Percentiles rank a stretch among this genome's conserved stretches.
phyloP scores from a whole-genome alignment of 2,113 vertebrate species.

The Trachemys scripta region DNA sequence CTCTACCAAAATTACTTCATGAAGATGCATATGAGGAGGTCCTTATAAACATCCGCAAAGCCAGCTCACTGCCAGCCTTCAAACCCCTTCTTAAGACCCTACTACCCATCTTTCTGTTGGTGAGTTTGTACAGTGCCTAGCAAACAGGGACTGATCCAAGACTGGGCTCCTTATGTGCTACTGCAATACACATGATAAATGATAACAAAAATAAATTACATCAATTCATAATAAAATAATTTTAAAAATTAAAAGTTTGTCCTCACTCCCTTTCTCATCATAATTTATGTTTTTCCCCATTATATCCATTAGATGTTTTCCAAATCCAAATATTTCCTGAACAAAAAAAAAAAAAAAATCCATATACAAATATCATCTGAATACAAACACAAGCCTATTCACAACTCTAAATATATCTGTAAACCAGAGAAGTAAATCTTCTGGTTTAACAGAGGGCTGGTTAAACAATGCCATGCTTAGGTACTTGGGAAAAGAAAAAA shows the following conservation, averaged over 20 bases:
- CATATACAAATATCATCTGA: not conserved
- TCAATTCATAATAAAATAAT: not conserved
- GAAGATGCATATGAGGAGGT: not conserved
- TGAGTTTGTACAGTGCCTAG: not conserved
- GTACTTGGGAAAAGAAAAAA: not conserved
- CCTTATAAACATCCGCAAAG: not conserved
- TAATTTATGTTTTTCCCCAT: not conserved
- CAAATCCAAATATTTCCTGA: not conserved
- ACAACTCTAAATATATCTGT: not conserved
- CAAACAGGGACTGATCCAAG: not conserved
- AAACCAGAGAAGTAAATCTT: not conserved
- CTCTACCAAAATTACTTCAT: not conserved
- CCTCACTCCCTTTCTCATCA: not conserved
- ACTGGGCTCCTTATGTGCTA: not conserved
- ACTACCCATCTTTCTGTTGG: not conserved
- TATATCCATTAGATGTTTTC: not conserved
- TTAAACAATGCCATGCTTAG: not conserved
- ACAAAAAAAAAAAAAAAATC: not conserved
- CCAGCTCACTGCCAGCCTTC: not conserved
- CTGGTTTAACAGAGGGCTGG: not conserved
- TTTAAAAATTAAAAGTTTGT: not conserved
- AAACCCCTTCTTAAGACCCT: not conserved
- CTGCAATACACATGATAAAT: not conserved
- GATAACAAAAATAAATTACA: not conserved
- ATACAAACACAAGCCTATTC: not conserved